Base-by-base conservation (phyloP, 1,140 invertebrate species). In the Zophobas atratus region DNA sequence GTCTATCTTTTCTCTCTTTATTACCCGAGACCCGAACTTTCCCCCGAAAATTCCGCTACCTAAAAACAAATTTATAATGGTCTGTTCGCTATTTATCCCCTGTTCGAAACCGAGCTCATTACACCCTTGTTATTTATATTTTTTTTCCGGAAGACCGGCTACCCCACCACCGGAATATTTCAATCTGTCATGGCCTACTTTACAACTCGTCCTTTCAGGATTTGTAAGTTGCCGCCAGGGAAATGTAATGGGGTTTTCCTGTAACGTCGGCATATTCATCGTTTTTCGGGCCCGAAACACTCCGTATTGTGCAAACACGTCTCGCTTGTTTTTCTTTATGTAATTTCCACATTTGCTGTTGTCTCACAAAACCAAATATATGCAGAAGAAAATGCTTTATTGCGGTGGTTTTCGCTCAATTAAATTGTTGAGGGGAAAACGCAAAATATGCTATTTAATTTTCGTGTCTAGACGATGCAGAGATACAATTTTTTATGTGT, bases 171-270 rank as follows among this genome's bases (percentile, higher is more conserved):
- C n/a, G 75, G 36, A 77, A 60, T 70, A 77, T 77, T 77, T 77
- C 76, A 77, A 77, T 76, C 72, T 78, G 79, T 80, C 79, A 80
- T 51, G 79, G 38, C 70, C 67, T 80, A 80, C 77, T 80, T 78
- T 80, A 80, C 79, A 78, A 78, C 76, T 78, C 70, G 78, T 72
- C 67, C 77, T 80, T 77, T 67, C 73, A 79, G 81, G 77, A 82
- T 82, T 81, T 82, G 81, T 82, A 82, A 82, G 77, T 75, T 76
- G 81, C 77, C 81, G 55, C 78, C 6, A 73, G 79, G 81, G 81
- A 77, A 74, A 79, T 79, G 80, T 82, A 82, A 82, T 79, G 79
- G 77, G 57, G 79, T 80, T 81, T 80, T 77, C 73, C 79, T 76
- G 79, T 78, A 78, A 67, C 60, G 60, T 67, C 60, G 60, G 60